Evolutionary conservation across 1,140 invertebrate genomes (phyloP).

Genomic region (Chironomus striatipennis): DNA sequence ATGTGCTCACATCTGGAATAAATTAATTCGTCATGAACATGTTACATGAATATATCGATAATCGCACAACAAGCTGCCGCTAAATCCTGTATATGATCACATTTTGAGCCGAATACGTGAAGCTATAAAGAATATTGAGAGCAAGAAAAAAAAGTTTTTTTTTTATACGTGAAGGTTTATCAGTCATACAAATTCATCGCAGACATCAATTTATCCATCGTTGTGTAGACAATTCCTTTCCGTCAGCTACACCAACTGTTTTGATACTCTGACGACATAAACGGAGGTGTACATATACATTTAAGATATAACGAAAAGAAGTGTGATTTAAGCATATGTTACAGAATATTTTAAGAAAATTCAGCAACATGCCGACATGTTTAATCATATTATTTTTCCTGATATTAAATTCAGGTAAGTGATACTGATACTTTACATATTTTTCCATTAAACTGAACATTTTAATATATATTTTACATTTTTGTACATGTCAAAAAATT

Average conservation of each 20-base stretch:
- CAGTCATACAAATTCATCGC: background rate
- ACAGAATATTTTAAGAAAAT: background rate
- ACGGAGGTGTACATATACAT: no score
- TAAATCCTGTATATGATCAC: background rate
- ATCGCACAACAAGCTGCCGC: background rate
- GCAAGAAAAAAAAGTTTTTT: no score
- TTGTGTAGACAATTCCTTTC: background rate
- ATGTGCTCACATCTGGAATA: background rate
- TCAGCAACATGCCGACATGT: conserved; percentile 3
- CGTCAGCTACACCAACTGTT: background rate
- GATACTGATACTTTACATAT: background rate
- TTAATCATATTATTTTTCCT: conserved; percentile 23
- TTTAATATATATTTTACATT: no score
- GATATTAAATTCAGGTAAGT: conserved; percentile 21
- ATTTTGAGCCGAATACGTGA: background rate
- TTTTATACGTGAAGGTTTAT: background rate
- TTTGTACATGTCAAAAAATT: no score
- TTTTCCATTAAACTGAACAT: no score
- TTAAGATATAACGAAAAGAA: background rate
- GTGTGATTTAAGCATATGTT: background rate
- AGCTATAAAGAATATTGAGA: background rate
- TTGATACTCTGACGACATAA: no score
- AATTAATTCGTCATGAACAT: conserved; percentile 19
- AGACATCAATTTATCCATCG: background rate
- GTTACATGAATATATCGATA: conserved; percentile 1